Evolutionary conservation across 2,888 invertebrate genomes (phyloP).

Genomic region (Cylindroiulus punctatus): DNA sequence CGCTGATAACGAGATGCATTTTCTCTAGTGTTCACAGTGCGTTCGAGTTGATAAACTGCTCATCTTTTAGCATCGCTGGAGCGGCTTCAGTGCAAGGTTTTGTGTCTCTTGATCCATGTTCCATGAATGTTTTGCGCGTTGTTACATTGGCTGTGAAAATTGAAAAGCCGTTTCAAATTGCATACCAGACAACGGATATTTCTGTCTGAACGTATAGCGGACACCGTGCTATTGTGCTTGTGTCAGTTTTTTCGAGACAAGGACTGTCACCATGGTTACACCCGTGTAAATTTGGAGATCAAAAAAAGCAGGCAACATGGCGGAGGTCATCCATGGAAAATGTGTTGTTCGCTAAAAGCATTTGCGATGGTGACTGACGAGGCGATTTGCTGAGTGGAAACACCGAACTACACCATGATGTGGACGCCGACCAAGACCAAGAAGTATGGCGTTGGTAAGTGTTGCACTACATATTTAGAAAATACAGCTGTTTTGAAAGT

Average conservation of each 20-base stretch:
- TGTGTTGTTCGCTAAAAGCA: background rate
- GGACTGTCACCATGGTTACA: constrained; percentile 32
- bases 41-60: background rate
- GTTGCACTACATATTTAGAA: background rate
- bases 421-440: constrained; percentile 63
- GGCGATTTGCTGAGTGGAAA: constrained; percentile 25
- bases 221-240: background rate
- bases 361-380: constrained; percentile 8
- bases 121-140: background rate
- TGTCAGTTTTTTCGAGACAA: background rate
- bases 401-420: constrained; percentile 60
- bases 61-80: background rate
- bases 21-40: background rate
- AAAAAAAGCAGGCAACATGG: constrained; percentile 19
- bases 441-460: constrained; percentile 64
- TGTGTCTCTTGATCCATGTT: background rate
- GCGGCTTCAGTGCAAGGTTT: background rate
- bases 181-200: background rate
- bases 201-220: background rate
- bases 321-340: background rate
- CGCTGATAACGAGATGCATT: constrained; percentile 13
- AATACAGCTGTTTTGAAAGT: background rate
- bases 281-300: constrained; percentile 25
- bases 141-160: background rate
- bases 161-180: background rate